Conservation (phyloP, 2,113 vertebrate genomes). For the Oryzias melastigma region DNA sequence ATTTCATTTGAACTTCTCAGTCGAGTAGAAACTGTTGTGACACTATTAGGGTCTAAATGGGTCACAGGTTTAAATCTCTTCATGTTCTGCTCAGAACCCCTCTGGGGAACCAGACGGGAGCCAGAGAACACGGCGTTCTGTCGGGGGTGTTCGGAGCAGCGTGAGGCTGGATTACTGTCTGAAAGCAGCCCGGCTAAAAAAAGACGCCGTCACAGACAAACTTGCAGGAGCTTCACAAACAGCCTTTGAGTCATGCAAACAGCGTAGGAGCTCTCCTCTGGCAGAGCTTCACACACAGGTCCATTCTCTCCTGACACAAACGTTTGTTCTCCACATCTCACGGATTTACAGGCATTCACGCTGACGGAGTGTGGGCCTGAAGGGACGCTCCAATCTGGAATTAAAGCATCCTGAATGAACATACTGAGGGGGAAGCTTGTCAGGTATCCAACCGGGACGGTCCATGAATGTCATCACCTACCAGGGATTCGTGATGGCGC, state of each 20-base stretch:
- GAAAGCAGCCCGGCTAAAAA: conserved; percentile 31
- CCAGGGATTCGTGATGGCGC: conserved; percentile 55
- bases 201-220: conserved; percentile 42
- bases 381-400: conserved; percentile 21
- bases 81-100: conserved; percentile 21
- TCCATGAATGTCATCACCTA: conserved; percentile 47
- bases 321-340: conserved; percentile 47
- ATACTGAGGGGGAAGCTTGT: conserved; percentile 19
- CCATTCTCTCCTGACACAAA: conserved; percentile 42
- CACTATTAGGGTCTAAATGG: not conserved
- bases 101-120: conserved; percentile 23
- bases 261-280: conserved; percentile 46
- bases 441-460: conserved; percentile 25
- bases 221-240: conserved; percentile 34
- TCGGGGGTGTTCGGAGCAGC: conserved; percentile 38
- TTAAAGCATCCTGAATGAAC: conserved; percentile 17
- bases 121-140: conserved; percentile 38
- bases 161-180: conserved; percentile 51
- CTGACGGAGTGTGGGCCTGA: conserved; percentile 32
- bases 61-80: not conserved
- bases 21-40: not conserved
- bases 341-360: conserved; percentile 39
- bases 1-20: not conserved
- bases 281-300: conserved; percentile 37
- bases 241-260: conserved; percentile 37